Percentiles rank a stretch among this genome's conserved stretches.
These are phyloP conservation scores for Ptilodon capucinus DNA, from an alignment of 2,888 invertebrate species.

Conservation along the genomic window DNA sequence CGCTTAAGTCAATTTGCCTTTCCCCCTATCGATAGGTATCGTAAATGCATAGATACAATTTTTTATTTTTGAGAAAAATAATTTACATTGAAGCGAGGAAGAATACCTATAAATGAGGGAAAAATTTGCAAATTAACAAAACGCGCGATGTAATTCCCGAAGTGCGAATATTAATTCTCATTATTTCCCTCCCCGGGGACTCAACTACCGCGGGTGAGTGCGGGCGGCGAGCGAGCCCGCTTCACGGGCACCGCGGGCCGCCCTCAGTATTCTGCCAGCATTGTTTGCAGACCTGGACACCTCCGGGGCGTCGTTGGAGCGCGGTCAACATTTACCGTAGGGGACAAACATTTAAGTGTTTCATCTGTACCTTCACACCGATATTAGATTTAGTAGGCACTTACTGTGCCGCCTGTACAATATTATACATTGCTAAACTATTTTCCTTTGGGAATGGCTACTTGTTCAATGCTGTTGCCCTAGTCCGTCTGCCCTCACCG, in stretches of 20 bases:
- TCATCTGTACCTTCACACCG: no score
- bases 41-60: neutral
- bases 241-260: no score
- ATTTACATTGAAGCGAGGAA: neutral
- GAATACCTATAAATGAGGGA: neutral
- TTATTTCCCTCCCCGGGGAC: neutral
- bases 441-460: no score
- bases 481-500: no score
- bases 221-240: neutral
- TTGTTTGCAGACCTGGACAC: neutral
- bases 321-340: no score
- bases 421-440: no score
- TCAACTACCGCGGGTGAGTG: neutral
- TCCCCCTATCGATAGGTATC: neutral
- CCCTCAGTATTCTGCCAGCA: no score
- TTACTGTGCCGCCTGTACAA: no score
- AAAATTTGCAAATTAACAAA: constrained; percentile 17
- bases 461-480: no score
- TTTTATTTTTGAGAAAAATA: neutral
- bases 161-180: constrained; percentile 6
- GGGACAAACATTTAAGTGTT: neutral
- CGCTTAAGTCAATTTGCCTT: no score
- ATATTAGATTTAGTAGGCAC: no score
- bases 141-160: constrained; percentile 11
- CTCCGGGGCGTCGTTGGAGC: constrained; percentile 1